Base-by-base conservation (phyloP, 2,888 invertebrate species). In the Athalia cordata region DNA sequence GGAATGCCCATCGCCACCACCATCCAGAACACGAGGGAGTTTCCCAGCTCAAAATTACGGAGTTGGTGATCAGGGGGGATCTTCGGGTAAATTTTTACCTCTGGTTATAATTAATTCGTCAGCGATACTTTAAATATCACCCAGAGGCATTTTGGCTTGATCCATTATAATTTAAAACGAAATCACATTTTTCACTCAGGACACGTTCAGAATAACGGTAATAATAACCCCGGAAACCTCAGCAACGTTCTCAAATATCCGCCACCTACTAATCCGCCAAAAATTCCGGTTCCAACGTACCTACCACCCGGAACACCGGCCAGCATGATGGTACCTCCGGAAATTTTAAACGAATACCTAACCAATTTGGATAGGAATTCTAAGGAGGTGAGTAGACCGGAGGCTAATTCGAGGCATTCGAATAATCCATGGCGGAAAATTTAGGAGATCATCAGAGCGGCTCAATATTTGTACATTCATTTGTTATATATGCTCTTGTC, bases 361-460 rank as follows among this genome's bases (percentile, higher is more conserved):
- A 85, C 79, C 79, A 86, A 81, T 80, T 78, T 87, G 76, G 84
- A 85, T 47, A 84, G 84, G 83, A 86, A 81, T 79, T 68, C 82
- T 43, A 86, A 84, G 83, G 82, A 83, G 86, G 87, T 89, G 85
- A 88, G 87, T 87, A 88, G 83, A 67, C 80, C 85, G 79, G 62
- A 75, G 15, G 43, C 74, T 61, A 75, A 75, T 75, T 50, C 62
- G 7, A 75, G 74, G 74, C 29, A 29, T 29, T 61, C 74, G 49
- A 62, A 50, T 29, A 29, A 29, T 52, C 74, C 61, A 50, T 62
- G 74, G 74, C 74, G 49, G 50, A 75, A 75, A 62, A 75, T 49
- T 62, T 75, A 75, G 62, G 5, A n/a, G n/a, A 5, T n/a, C 0
- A n/a, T 45, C 4, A 47, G 43, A 47, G n/a, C 29, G n/a, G n/a